These are phyloP conservation scores for Gnathonemus longibarbis DNA, from an alignment of 2,113 vertebrate species.

Conservation along the genomic window DNA sequence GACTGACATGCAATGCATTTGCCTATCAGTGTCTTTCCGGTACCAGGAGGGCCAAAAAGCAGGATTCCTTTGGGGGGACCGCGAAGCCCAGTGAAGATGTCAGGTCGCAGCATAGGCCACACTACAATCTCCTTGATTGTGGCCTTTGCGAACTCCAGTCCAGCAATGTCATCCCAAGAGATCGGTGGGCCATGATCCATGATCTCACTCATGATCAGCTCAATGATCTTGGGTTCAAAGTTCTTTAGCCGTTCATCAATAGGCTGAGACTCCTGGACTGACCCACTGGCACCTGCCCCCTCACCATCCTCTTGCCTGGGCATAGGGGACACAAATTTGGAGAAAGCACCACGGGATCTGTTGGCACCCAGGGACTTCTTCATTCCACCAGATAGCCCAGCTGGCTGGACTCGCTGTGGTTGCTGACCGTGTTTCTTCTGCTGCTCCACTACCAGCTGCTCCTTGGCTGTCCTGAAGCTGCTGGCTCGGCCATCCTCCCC, in stretches of 20 bases:
- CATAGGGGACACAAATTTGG: conserved; percentile 86
- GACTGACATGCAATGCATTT: conserved; percentile 96
- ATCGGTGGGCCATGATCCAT: conserved; percentile 89
- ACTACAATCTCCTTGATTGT: conserved; percentile 96
- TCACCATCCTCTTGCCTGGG: conserved; percentile 68
- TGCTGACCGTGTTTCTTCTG: conserved; percentile 71
- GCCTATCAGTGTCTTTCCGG: conserved; percentile 93
- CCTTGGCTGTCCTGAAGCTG: conserved; percentile 80
- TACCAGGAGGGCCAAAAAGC: conserved; percentile 89
- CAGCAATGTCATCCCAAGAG: conserved; percentile 89
- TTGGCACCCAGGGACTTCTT: conserved; percentile 88
- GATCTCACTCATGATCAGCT: conserved; percentile 92
- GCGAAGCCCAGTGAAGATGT: conserved; percentile 88
- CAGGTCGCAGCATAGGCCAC: conserved; percentile 94
- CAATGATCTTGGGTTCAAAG: conserved; percentile 89
- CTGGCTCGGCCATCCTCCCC: conserved; percentile 46
- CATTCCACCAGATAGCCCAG: conserved; percentile 42
- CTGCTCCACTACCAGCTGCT: conserved; percentile 77
- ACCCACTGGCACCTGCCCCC: conserved; percentile 14
- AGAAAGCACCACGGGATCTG: conserved; percentile 72
- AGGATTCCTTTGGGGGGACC: conserved; percentile 95
- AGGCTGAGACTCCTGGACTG: conserved; percentile 40
- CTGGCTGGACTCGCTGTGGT: conserved; percentile 42
- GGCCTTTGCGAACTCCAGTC: conserved; percentile 89
- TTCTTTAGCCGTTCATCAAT: conserved; percentile 79